These are phyloP conservation scores for Amphiprion ocellaris DNA, from an alignment of 2,113 vertebrate species.

Conservation along the genomic window DNA sequence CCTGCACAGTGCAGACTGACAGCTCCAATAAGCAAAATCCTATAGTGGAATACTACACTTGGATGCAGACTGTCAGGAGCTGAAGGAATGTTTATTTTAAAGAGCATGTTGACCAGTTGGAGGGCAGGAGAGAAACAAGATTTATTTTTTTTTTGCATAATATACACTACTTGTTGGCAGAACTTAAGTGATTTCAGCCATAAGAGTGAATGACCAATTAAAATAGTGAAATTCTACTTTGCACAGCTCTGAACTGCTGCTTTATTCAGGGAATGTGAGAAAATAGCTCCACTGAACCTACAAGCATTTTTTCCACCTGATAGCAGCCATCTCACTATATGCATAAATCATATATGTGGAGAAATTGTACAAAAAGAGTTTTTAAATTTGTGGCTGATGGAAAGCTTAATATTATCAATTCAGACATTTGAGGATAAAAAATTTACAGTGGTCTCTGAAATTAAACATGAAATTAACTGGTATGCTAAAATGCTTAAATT, in stretches of 20 bases:
- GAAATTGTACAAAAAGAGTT: too few relatives aligned
- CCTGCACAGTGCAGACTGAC: neutral
- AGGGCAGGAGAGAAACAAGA: neutral
- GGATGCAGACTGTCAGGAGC: too few relatives aligned
- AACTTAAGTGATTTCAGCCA: neutral
- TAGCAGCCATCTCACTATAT: too few relatives aligned
- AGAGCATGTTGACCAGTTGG: neutral
- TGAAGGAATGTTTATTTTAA: neutral
- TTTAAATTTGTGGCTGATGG: neutral
- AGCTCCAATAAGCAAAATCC: conserved; percentile 6
- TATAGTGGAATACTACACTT: neutral
- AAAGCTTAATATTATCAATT: neutral
- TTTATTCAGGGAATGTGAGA: neutral
- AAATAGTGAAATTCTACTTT: neutral
- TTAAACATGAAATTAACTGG: neutral
- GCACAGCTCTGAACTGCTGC: too few relatives aligned
- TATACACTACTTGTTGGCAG: neutral
- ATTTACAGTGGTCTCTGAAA: neutral
- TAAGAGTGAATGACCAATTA: neutral
- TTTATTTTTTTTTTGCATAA: neutral
- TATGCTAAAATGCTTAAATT: too few relatives aligned
- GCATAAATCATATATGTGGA: too few relatives aligned
- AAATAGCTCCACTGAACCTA: neutral
- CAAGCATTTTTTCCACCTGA: neutral
- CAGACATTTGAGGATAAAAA: too few relatives aligned